Evolutionary conservation across 2,113 vertebrate genomes (phyloP).

Genomic region (Melanerpes aurifrons): DNA sequence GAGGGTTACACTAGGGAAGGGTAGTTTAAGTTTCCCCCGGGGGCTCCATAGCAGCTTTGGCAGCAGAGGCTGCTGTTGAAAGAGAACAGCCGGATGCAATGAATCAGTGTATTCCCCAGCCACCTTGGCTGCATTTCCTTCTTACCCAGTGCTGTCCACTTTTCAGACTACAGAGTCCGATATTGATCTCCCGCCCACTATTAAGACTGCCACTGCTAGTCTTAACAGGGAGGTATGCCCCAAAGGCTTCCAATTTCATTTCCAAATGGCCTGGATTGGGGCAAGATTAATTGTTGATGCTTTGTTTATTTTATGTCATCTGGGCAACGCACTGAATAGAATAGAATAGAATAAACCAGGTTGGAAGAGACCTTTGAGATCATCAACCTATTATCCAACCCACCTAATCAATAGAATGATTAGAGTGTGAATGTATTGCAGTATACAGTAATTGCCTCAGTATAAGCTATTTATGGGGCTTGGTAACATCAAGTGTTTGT

Average conservation of each 20-base stretch:
- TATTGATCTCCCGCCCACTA: neutral
- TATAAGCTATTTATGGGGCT: neutral
- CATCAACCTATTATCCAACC: too few relatives aligned
- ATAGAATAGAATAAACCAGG: neutral
- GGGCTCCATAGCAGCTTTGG: slow-evolving; percentile 9
- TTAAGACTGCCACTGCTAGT: neutral
- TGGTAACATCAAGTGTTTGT: neutral
- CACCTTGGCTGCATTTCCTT: neutral
- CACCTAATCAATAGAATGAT: too few relatives aligned
- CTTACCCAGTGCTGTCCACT: slow-evolving; percentile 8
- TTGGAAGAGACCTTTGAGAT: too few relatives aligned
- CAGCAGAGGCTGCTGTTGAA: slow-evolving; percentile 52
- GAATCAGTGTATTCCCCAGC: slow-evolving; percentile 55
- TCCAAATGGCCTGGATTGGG: neutral
- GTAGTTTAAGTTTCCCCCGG: slow-evolving; percentile 28
- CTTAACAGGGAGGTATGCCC: neutral
- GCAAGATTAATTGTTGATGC: neutral
- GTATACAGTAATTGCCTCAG: neutral
- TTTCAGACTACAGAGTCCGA: neutral
- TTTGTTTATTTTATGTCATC: neutral
- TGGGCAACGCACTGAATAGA: neutral
- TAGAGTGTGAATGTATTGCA: neutral
- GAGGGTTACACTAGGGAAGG: slow-evolving; percentile 40
- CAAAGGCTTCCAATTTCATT: neutral
- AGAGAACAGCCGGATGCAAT: slow-evolving; percentile 57